Conservation (phyloP, 2,113 vertebrate species). For the Patagioenas fasciata region DNA sequence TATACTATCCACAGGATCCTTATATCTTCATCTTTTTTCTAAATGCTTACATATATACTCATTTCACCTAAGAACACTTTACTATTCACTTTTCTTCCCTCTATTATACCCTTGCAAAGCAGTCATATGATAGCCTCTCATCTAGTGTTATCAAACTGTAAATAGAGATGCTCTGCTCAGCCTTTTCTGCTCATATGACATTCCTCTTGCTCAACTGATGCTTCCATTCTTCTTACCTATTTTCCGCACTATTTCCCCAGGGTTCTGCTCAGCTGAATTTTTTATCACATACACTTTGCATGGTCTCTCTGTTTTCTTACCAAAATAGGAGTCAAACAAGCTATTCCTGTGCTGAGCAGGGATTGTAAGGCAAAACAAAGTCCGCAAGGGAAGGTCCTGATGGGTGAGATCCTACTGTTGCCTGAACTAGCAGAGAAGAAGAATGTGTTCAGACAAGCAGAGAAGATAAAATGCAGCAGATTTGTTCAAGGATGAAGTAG, state of each 20-base stretch:
- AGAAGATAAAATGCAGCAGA: constrained; percentile 28
- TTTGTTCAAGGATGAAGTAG: constrained; percentile 41
- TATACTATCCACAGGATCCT: background rate
- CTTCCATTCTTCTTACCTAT: background rate
- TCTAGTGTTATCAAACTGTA: background rate
- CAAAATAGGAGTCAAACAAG: background rate
- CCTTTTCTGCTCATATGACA: background rate
- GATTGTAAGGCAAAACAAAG: background rate
- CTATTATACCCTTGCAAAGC: background rate
- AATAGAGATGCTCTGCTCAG: background rate
- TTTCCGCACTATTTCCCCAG: constrained; percentile 18
- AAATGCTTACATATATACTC: background rate
- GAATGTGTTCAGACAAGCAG: constrained; percentile 31
- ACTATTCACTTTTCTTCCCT: background rate
- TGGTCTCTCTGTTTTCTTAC: background rate
- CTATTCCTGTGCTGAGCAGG: background rate
- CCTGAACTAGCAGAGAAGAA: constrained; percentile 37
- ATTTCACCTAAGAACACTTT: background rate
- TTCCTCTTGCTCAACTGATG: background rate
- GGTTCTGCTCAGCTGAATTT: constrained; percentile 9
- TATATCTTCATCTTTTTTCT: background rate
- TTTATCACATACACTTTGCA: background rate
- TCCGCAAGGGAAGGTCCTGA: background rate
- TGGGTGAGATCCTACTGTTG: background rate
- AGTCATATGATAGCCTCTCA: background rate